phyloP scores from a whole-genome alignment of 2,113 vertebrate species.

The Alouatta palliata region DNA sequence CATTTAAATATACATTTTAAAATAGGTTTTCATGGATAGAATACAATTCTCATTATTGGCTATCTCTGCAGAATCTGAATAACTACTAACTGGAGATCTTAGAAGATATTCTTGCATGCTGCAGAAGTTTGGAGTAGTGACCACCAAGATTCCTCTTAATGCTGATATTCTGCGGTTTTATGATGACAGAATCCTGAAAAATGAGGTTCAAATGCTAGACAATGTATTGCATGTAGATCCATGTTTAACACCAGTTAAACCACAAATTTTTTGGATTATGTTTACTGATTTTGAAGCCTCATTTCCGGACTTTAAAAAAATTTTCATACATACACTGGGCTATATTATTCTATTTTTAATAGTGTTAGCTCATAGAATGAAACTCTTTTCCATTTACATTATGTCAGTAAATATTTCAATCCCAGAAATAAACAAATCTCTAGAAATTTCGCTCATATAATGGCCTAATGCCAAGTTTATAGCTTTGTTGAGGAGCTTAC shows the following conservation, averaged over 20 bases:
- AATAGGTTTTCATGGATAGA: neutral
- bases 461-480: neutral
- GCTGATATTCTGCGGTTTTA: neutral
- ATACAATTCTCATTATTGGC: neutral
- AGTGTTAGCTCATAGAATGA: conserved; percentile 20
- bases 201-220: neutral
- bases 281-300: neutral
- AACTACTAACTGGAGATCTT: neutral
- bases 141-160: neutral
- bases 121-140: neutral
- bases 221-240: neutral
- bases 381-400: neutral
- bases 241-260: neutral
- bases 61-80: neutral
- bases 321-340: neutral
- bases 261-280: neutral
- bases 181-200: neutral
- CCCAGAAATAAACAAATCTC: conserved; percentile 30
- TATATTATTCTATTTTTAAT: neutral
- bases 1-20: neutral
- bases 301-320: neutral
- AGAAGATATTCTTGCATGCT: neutral
- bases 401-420: conserved; percentile 44
- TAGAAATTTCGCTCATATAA: conserved; percentile 20
- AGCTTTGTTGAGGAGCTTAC: conserved; percentile 5